These are phyloP conservation scores for Glaucopsyche alexis DNA, from an alignment of 2,888 invertebrate species.

Conservation along the genomic window DNA sequence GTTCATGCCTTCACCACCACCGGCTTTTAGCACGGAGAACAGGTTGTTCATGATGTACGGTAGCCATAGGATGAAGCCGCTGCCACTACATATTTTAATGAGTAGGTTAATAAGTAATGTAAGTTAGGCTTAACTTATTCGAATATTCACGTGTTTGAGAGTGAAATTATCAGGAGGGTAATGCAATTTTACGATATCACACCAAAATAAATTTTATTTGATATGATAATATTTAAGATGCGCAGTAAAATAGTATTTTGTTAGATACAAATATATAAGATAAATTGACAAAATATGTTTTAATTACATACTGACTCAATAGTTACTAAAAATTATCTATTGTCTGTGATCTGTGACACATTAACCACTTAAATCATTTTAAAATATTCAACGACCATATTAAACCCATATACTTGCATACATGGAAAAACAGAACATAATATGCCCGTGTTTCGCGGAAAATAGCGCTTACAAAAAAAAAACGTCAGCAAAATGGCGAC, in stretches of 20 bases:
- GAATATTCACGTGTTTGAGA: not conserved
- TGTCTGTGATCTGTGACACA: too few species aligned
- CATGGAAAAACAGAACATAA: too few species aligned
- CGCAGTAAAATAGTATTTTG: not conserved
- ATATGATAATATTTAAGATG: not conserved
- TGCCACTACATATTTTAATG: slow-evolving; percentile 49
- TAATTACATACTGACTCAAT: too few species aligned
- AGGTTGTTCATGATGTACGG: slow-evolving; percentile 76
- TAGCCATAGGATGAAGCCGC: slow-evolving; percentile 73
- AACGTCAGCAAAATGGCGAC: too few species aligned
- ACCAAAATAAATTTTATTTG: not conserved
- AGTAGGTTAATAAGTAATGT: not conserved
- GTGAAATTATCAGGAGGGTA: not conserved
- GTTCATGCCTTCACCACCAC: slow-evolving; percentile 66
- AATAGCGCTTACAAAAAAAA: too few species aligned
- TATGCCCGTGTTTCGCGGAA: too few species aligned
- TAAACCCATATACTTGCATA: too few species aligned
- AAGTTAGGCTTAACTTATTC: not conserved
- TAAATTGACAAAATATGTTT: too few species aligned
- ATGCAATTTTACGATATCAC: not conserved
- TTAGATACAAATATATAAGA: not conserved
- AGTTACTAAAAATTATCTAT: too few species aligned
- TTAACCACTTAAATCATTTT: too few species aligned
- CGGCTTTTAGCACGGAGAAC: slow-evolving; percentile 63
- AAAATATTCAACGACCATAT: too few species aligned